Evolutionary conservation across 2,797 vertebrate species (phyloP).

Genomic region (Phrynocephalus forsythii): DNA sequence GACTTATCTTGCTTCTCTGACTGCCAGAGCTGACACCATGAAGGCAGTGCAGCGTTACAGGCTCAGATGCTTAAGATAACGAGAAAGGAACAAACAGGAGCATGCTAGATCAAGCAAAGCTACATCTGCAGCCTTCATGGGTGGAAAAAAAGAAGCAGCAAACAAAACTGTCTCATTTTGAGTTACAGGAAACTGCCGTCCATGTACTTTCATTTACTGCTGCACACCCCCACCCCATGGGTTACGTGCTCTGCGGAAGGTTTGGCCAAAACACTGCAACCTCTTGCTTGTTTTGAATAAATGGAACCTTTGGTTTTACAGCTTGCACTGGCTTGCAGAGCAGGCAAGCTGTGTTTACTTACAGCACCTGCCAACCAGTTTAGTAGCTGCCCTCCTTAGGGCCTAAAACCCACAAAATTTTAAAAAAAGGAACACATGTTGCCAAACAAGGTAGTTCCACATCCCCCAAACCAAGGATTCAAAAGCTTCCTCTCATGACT

Average conservation of each 20-base stretch:
- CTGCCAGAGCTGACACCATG: constrained; percentile 24
- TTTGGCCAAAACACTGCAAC: background rate
- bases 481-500: background rate
- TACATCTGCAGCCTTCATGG: constrained; percentile 17
- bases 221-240: background rate
- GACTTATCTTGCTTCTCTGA: constrained; percentile 44
- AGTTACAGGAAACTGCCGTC: constrained; percentile 49
- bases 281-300: background rate
- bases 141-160: constrained; percentile 30
- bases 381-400: background rate
- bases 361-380: background rate
- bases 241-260: background rate
- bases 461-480: too few relatives aligned
- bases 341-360: background rate
- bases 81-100: constrained; percentile 22
- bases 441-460: background rate
- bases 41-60: constrained; percentile 16
- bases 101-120: background rate
- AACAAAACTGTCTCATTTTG: background rate
- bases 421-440: background rate
- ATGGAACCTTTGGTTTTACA: background rate
- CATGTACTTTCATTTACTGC: background rate
- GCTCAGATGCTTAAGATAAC: background rate
- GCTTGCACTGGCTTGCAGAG: background rate
- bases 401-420: background rate